These are phyloP conservation scores for Sebastolobus alascanus DNA, from an alignment of 2,797 vertebrate genomes.

Conservation along the genomic window DNA sequence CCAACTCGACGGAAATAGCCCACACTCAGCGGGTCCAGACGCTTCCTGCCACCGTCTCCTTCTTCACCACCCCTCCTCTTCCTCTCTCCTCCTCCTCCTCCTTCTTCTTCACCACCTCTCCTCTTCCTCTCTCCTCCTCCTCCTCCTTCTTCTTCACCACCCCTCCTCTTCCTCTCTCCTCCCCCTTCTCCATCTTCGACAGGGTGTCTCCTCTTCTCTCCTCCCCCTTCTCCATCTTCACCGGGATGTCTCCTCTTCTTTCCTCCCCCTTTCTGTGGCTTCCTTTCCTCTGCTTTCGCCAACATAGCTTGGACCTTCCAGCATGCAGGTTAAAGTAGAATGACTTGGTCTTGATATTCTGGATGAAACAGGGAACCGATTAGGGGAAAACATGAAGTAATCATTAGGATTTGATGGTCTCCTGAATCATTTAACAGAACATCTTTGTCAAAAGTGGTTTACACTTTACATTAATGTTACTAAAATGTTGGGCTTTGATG, in stretches of 20 bases:
- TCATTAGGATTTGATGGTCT: background rate
- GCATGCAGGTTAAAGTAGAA: background rate
- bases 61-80: slow-evolving; percentile 22
- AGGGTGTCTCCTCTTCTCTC: background rate
- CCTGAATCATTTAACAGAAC: background rate
- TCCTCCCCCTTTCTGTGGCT: slow-evolving; percentile 38
- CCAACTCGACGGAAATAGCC: slow-evolving; percentile 85
- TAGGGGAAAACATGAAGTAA: background rate
- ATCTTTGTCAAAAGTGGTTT: background rate
- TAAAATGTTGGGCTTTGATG: background rate
- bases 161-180: slow-evolving; percentile 29
- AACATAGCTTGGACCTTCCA: slow-evolving; percentile 49
- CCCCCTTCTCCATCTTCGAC: slow-evolving; percentile 23
- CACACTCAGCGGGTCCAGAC: slow-evolving; percentile 82
- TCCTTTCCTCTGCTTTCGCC: slow-evolving; percentile 61
- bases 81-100: slow-evolving; percentile 25
- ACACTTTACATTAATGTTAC: background rate
- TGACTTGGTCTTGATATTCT: background rate
- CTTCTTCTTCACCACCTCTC: slow-evolving; percentile 34
- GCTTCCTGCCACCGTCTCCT: slow-evolving; percentile 54
- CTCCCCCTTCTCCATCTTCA: slow-evolving; percentile 35
- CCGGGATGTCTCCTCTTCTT: slow-evolving; percentile 56
- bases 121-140: slow-evolving; percentile 34
- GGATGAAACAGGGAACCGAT: background rate
- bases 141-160: slow-evolving; percentile 23